Conservation (phyloP, 2,888 invertebrate genomes). For the Drosophila austrosaltans region DNA sequence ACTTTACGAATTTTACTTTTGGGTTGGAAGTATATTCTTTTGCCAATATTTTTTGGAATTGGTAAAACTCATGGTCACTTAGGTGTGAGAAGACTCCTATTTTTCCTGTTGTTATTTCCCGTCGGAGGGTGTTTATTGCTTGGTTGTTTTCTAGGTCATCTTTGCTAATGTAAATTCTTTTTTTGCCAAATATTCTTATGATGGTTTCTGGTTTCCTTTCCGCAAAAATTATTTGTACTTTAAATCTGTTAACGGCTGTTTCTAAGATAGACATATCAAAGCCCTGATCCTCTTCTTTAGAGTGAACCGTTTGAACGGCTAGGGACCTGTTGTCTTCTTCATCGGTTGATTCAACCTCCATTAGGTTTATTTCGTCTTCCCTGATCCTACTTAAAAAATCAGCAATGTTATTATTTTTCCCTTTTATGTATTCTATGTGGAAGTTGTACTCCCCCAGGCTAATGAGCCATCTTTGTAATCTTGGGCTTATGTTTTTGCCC, state of each 20-base stretch:
- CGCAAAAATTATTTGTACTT: background rate
- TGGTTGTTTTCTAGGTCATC: background rate
- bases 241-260: background rate
- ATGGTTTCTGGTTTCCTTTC: background rate
- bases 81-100: slow-evolving; percentile 1
- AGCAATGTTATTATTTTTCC: background rate
- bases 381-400: background rate
- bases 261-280: slow-evolving; percentile 3
- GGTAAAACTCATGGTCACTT: background rate
- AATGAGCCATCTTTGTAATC: slow-evolving; percentile 6
- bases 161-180: background rate
- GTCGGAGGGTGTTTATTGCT: background rate
- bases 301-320: background rate
- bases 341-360: background rate
- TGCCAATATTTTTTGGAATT: background rate
- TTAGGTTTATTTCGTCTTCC: slow-evolving; percentile 1
- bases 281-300: slow-evolving; percentile 8
- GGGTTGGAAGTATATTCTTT: background rate
- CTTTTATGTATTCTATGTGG: slow-evolving; percentile 9
- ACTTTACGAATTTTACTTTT: background rate
- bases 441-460: slow-evolving; percentile 5
- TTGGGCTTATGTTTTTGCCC: slow-evolving; percentile 3
- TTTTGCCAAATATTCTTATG: background rate
- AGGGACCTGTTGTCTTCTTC: slow-evolving; percentile 6
- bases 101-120: background rate